Evolutionary conservation across 2,888 invertebrate species (phyloP).

Genomic region (Morpho helenor): DNA sequence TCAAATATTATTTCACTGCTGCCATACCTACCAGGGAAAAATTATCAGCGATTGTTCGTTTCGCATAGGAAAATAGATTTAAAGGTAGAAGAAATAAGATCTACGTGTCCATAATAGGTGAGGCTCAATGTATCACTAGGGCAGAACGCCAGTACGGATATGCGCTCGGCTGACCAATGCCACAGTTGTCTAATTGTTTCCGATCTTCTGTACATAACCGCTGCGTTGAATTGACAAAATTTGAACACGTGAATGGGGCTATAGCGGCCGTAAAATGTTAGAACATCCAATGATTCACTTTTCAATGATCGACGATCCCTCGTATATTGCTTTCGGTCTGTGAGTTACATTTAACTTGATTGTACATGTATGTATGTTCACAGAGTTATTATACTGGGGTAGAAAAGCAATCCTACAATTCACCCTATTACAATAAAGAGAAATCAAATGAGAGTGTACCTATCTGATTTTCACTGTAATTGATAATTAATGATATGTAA

Average conservation of each 20-base stretch:
- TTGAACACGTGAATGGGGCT: constrained; percentile 65
- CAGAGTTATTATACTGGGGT: too few species aligned
- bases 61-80: constrained; percentile 8
- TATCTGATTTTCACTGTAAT: too few species aligned
- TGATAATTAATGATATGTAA: too few species aligned
- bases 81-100: constrained; percentile 8
- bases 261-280: constrained; percentile 50
- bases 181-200: constrained; percentile 76
- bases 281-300: constrained; percentile 27
- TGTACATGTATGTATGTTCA: too few species aligned
- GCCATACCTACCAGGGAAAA: constrained; percentile 15
- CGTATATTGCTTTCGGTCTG: not conserved
- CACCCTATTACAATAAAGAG: too few species aligned
- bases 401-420: too few species aligned
- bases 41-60: constrained; percentile 14
- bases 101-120: constrained; percentile 5
- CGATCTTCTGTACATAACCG: constrained; percentile 72
- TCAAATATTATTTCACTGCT: constrained; percentile 17
- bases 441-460: too few species aligned
- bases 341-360: too few species aligned
- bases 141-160: constrained; percentile 58
- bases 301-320: constrained; percentile 1
- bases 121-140: constrained; percentile 57
- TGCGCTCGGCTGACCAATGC: constrained; percentile 74
- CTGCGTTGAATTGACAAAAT: constrained; percentile 65